Base-by-base conservation (phyloP, 2,113 vertebrate species). In the Tympanuchus pallidicinctus region DNA sequence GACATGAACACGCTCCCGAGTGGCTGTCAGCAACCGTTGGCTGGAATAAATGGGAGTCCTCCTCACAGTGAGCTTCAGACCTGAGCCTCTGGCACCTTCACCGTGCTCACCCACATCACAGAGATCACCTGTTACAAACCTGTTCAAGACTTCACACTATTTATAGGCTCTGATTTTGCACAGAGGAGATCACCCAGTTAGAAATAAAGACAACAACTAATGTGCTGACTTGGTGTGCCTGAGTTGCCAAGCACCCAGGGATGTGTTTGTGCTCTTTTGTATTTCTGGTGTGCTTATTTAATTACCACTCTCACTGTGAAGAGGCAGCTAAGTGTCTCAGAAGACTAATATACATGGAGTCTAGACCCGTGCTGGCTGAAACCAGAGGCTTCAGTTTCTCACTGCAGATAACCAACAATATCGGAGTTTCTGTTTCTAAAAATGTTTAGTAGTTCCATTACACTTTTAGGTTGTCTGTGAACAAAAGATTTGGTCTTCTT, bases 221-320 rank as follows among this genome's bases (percentile, higher is more conserved):
- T 20, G 11, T 3, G 7, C 20, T 82, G 66, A 79, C 9, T 32
- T 78, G 61, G 43, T n/a, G 27, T 13, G 36, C 43, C 47, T 56
- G 42, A 78, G 69, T 43, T 85, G 54, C 78, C 25, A 52, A 10
- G 21, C 76, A 84, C 45, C 28, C 27, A 52, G 17, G 71, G 56
- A 81, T 72, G 38, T 36, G 2, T 77, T 77, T 32, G 59, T 84
- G 6, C 30, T 74, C 15, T 27, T 81, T 82, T 61, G 24, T 79
- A 20, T 78, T 84, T 87, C 40, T 79, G 48, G n/a, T 63, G 86
- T 54, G 70, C 66, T 82, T 95, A 56, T 93, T 90, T 92, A 90
- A 89, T 89, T 69, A 76, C 14, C 10, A 42, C 42, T 61, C 19
- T 84, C 78, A 67, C 20, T 36, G 45, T 25, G 36, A 82, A 84